phyloP scores from a whole-genome alignment of 2,113 vertebrate species.

The Marcusenius ussheri region DNA sequence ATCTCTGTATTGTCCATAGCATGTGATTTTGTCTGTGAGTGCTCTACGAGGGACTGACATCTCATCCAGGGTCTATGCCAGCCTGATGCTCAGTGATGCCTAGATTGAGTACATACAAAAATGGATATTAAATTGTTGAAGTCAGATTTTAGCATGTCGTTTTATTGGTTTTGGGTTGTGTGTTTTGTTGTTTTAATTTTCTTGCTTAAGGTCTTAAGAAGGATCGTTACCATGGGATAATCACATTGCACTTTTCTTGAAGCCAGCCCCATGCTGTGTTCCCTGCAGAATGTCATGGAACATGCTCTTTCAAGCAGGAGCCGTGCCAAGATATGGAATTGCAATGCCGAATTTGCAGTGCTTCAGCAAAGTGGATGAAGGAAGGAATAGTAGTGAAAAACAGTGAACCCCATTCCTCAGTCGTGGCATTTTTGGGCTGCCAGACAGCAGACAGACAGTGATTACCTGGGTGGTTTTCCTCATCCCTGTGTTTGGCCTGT shows the following conservation, averaged over 20 bases:
- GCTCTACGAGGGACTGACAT: background rate
- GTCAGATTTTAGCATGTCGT: background rate
- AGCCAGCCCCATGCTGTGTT: background rate
- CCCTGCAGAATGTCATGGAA: background rate
- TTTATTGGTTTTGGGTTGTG: background rate
- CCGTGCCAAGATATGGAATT: background rate
- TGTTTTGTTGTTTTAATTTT: background rate
- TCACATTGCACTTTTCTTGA: background rate
- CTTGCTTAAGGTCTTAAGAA: background rate
- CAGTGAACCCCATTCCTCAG: background rate
- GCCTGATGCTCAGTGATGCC: background rate
- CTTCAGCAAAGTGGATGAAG: background rate
- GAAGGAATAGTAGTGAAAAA: background rate
- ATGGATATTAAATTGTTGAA: background rate
- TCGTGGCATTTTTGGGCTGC: background rate
- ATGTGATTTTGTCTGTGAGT: background rate
- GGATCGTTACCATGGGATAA: background rate
- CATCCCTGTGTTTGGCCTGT: background rate
- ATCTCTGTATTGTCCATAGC: background rate
- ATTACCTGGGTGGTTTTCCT: background rate
- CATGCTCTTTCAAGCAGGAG: background rate
- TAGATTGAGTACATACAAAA: background rate
- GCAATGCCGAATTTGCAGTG: background rate
- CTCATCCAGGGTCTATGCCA: background rate
- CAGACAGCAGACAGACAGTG: background rate